Evolutionary conservation across 2,797 vertebrate species (phyloP).

Genomic region (Eurystomus glaucurus): DNA sequence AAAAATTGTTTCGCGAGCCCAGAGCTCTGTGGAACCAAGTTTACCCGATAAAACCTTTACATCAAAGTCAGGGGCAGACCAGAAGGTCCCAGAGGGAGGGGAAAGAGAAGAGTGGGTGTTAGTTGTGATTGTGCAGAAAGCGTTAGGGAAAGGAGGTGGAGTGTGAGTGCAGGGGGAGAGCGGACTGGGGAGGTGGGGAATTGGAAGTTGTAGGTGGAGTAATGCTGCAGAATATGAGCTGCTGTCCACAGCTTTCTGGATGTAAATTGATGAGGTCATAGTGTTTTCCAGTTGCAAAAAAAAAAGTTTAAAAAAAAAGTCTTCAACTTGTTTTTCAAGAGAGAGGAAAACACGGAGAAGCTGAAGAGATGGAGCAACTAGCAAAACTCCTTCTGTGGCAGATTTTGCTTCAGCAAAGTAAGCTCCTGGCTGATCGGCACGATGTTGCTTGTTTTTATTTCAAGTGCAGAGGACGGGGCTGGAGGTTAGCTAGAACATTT

Average conservation of each 20-base stretch:
- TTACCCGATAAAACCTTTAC: neutral
- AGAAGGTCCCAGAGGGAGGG: conserved; percentile 29
- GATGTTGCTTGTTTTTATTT: neutral
- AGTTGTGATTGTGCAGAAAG: neutral
- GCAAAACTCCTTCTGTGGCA: conserved; percentile 76
- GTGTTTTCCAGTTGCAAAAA: conserved; percentile 27
- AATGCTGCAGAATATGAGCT: conserved; percentile 27
- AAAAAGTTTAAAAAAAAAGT: neutral
- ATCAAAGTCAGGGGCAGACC: conserved; percentile 55
- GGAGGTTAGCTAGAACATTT: neutral
- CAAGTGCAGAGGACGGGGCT: neutral
- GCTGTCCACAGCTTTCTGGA: conserved; percentile 43
- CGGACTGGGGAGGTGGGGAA: conserved; percentile 10
- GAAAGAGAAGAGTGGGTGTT: conserved; percentile 21
- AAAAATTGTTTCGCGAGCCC: conserved; percentile 32
- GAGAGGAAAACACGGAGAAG: conserved; percentile 15
- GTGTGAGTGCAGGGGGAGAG: neutral
- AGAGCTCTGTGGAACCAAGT: conserved; percentile 37
- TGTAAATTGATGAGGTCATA: conserved; percentile 73
- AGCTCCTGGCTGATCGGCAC: conserved; percentile 38
- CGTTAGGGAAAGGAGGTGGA: conserved; percentile 18
- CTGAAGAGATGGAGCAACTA: conserved; percentile 76
- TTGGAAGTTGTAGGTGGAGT: conserved; percentile 47
- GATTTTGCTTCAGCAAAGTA: conserved; percentile 83
- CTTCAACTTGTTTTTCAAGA: conserved; percentile 46